Evolutionary conservation across 2,797 vertebrate species (phyloP).

Genomic region (Enteromius anoplus): DNA sequence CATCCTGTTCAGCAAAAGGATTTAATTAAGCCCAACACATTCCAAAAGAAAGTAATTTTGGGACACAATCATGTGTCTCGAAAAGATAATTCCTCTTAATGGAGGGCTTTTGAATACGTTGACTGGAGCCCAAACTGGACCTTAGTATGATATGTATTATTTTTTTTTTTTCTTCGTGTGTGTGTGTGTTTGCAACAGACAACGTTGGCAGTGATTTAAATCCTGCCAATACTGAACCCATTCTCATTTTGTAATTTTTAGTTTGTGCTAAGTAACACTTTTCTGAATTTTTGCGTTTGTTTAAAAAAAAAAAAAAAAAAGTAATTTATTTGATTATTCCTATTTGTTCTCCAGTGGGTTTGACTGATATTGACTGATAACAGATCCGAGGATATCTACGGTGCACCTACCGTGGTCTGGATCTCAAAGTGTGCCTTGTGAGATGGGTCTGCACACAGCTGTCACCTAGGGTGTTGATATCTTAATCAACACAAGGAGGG

Average conservation of each 20-base stretch:
- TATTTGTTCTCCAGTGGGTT: conserved; percentile 7
- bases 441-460: conserved; percentile 64
- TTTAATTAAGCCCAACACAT: conserved; percentile 81
- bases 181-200: conserved; percentile 51
- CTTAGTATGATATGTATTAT: conserved; percentile 69
- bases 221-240: background rate
- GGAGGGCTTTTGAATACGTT: conserved; percentile 78
- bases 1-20: conserved; percentile 78
- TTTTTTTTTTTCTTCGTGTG: conserved; percentile 30
- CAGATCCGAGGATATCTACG: conserved; percentile 1
- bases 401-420: conserved; percentile 3
- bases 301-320: background rate
- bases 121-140: conserved; percentile 70
- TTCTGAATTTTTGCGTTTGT: background rate
- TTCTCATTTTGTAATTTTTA: background rate
- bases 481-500: conserved; percentile 80
- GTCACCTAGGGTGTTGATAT: conserved; percentile 81
- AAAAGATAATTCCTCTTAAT: conserved; percentile 85
- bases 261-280: background rate
- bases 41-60: conserved; percentile 81
- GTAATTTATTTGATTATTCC: conserved; percentile 21
- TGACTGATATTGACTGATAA: background rate
- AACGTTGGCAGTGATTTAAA: conserved; percentile 44
- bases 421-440: conserved; percentile 28
- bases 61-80: conserved; percentile 80